A percentile compares a stretch with the other conserved stretches of the same genome.
phyloP scores from a whole-genome alignment of 1,140 invertebrate genomes.

The Oryctes rhinoceros region DNA sequence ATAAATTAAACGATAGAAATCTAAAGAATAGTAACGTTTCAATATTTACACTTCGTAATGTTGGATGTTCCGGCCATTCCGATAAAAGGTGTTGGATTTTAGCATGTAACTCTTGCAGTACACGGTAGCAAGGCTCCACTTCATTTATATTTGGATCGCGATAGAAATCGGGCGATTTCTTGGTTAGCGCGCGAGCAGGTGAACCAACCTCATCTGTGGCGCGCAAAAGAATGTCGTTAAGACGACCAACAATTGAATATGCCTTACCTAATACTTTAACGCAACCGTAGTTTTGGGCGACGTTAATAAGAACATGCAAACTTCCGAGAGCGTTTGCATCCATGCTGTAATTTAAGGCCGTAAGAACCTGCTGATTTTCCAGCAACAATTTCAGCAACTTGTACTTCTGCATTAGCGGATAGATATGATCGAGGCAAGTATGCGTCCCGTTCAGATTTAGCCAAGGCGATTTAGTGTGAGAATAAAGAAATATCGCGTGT shows the following conservation, averaged over 20 bases:
- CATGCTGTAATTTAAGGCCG: conserved; percentile 63
- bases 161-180: conserved; percentile 81
- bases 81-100: conserved; percentile 74
- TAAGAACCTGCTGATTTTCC: conserved; percentile 60
- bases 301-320: conserved; percentile 63
- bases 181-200: conserved; percentile 31
- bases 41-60: conserved; percentile 74
- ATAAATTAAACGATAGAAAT: not conserved
- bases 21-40: conserved; percentile 19
- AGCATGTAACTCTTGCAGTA: conserved; percentile 71
- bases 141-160: conserved; percentile 83
- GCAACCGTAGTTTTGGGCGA: conserved; percentile 52
- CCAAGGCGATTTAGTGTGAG: conserved; percentile 69
- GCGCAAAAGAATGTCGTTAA: not conserved
- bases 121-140: conserved; percentile 73
- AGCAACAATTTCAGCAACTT: conserved; percentile 66
- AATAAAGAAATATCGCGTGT: conserved; percentile 69
- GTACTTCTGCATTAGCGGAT: conserved; percentile 68
- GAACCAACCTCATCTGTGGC: conserved; percentile 18
- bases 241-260: not conserved
- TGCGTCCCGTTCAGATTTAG: conserved; percentile 57
- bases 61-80: conserved; percentile 92
- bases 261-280: conserved; percentile 49
- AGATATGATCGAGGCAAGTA: conserved; percentile 63
- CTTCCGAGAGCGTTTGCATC: conserved; percentile 66